Percentiles rank a stretch among this genome's conserved stretches.
Conservation (phyloP, 2,113 vertebrate species). For the Geococcyx californianus region DNA sequence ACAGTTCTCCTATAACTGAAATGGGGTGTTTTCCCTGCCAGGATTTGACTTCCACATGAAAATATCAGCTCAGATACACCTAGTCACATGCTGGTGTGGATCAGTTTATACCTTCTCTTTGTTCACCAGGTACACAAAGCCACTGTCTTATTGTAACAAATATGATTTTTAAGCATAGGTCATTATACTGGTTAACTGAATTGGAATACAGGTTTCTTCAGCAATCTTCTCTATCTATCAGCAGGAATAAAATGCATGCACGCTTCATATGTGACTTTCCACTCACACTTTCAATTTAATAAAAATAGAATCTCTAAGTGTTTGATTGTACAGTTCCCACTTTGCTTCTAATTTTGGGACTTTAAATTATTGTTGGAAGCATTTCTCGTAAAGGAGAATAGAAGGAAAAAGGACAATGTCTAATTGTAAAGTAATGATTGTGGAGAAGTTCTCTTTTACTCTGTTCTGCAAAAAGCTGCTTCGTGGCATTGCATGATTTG, state of each 20-base stretch:
- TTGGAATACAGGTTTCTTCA: neutral
- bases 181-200: neutral
- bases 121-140: neutral
- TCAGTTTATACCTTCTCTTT: neutral
- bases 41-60: neutral
- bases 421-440: slow-evolving; percentile 45
- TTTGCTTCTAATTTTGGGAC: slow-evolving; percentile 64
- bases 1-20: neutral
- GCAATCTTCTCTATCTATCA: neutral
- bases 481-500: neutral
- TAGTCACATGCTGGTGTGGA: neutral
- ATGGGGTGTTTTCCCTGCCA: neutral
- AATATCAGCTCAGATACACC: neutral
- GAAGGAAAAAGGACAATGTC: slow-evolving; percentile 43
- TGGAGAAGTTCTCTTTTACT: slow-evolving; percentile 32
- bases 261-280: slow-evolving; percentile 50
- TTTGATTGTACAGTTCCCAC: slow-evolving; percentile 65
- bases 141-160: neutral
- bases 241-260: neutral
- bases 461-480: slow-evolving; percentile 2
- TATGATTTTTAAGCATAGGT: neutral
- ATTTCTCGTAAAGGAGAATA: slow-evolving; percentile 21
- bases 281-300: slow-evolving; percentile 47
- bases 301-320: slow-evolving; percentile 61
- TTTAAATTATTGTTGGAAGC: slow-evolving; percentile 52